Base-by-base conservation (phyloP, 2,113 vertebrate genomes). In the Ailurus styani region DNA sequence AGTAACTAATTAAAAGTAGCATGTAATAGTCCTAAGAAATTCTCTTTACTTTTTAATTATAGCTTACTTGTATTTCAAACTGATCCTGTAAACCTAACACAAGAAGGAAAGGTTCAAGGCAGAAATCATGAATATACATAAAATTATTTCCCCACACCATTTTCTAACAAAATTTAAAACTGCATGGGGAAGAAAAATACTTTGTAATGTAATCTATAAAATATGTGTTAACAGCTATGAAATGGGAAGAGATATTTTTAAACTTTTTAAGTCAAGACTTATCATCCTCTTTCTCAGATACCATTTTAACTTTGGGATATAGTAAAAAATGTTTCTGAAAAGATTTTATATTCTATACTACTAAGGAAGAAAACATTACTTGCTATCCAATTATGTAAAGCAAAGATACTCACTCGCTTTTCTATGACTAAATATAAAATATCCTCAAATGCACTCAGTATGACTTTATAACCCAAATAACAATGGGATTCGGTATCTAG, bases 1-100 rank as follows among this genome's bases (percentile, higher is more conserved):
- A 18, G 37, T 62, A 86, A 66, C 6, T 72, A 62, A 88, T 73
- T 47, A 6, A 82, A 97, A 75, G 25, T 81, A 31, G 3, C n/a
- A 82, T 31, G 21, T 92, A 97, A 93, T 68, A 90, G n/a, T 96
- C 31, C 91, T 95, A 79, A 66, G 27, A 95, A 20, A 34, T 85
- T 89, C 42, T 78, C 18, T 68, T 91, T 95, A 42, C 20, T 25
- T 82, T 70, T 82, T 82, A 87, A 81, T 91, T 91, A 86, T 82
- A 94, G 21, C 18, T 91, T 87, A 85, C n/a, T 92, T 90, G 29
- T 64, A 91, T 78, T 91, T 77, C 68, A 91, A 47, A 66, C 3
- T 92, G 50, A 88, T 31, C 85, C 27, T 89, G 29, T 87, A 60
- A 89, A 54, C 5, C 25, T 89, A 87, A 96, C 42, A 94, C 64